Conservation (phyloP, 2,797 vertebrate genomes). For the Ispidina lecontei region DNA sequence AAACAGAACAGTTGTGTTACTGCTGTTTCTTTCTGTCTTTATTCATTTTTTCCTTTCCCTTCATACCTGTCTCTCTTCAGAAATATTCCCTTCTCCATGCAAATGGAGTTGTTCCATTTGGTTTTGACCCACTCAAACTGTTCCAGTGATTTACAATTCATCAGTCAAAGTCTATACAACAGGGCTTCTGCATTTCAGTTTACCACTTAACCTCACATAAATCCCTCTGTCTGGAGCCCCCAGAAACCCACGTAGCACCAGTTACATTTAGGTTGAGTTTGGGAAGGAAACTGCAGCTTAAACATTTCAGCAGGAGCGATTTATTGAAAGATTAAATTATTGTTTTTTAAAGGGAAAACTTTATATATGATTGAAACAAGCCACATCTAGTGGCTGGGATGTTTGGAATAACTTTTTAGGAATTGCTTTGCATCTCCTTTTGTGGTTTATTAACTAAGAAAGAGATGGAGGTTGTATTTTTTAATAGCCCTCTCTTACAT, state of each 20-base stretch:
- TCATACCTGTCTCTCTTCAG: neutral
- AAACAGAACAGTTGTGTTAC: neutral
- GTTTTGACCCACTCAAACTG: neutral
- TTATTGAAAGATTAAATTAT: neutral
- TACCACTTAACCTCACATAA: neutral
- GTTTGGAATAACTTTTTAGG: neutral
- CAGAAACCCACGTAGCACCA: neutral
- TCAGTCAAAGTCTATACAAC: neutral
- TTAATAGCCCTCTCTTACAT: neutral
- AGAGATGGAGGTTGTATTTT: neutral
- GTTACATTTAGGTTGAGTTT: neutral
- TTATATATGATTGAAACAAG: neutral
- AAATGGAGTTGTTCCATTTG: neutral
- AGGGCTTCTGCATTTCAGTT: neutral
- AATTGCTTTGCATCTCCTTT: neutral
- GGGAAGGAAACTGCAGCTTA: neutral
- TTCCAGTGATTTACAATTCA: neutral
- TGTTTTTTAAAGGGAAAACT: neutral
- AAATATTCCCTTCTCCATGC: neutral
- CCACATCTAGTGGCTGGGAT: neutral
- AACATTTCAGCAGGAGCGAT: neutral
- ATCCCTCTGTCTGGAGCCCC: neutral
- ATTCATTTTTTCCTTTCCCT: neutral
- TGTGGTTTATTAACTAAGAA: neutral
- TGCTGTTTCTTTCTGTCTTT: neutral